Base-by-base conservation (phyloP, 2,113 vertebrate genomes). In the Blennius ocellaris region DNA sequence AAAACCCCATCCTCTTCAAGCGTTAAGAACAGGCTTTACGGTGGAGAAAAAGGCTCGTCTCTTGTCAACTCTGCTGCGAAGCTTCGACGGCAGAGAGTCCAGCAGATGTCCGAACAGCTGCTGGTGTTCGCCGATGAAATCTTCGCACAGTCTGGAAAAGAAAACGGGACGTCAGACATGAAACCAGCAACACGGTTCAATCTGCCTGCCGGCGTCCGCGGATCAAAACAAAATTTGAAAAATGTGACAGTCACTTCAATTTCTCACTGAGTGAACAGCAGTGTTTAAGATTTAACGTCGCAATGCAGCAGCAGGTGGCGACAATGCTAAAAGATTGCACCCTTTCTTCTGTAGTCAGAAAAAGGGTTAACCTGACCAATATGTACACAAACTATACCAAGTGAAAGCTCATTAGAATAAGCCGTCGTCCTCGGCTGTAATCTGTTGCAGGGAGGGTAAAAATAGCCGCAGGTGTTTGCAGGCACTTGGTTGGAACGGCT, bases 1-100 rank as follows among this genome's bases (percentile, higher is more conserved):
- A 30, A 30, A 30, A 30, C 8, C n/a, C n/a, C 60, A 66, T 72
- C 47, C 15, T 70, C 15, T 53, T 83, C 36, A 90, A 1, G 6
- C 48, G n/a, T 65, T 64, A 7, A 52, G 44, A 15, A 37, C 14
- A 7, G 73, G 49, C 40, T 86, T 37, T 64, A 52, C 58, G 48
- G 60, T 8, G 15, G 93, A 93, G 94, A 96, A 98, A 86, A 96
- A 98, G 1, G 94, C 93, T 44, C 95, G 93, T 83, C 96, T 95
- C 79, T 96, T 96, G 71, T 93, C 73, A 47, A 96, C 93, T 58
- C 92, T 94, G 69, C 91, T 83, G 17, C 90, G 60, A 0, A 98
- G 91, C 81, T 95, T 95, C 1, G 91, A 62, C 9, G 97, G 97
- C 82, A 99, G 84, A 58, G 90, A 90, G 0, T 89, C 83, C 9